A percentile compares a stretch with the other conserved stretches of the same genome.
phyloP scores from a whole-genome alignment of 2,797 vertebrate species.

The Aldrovandia affinis region DNA sequence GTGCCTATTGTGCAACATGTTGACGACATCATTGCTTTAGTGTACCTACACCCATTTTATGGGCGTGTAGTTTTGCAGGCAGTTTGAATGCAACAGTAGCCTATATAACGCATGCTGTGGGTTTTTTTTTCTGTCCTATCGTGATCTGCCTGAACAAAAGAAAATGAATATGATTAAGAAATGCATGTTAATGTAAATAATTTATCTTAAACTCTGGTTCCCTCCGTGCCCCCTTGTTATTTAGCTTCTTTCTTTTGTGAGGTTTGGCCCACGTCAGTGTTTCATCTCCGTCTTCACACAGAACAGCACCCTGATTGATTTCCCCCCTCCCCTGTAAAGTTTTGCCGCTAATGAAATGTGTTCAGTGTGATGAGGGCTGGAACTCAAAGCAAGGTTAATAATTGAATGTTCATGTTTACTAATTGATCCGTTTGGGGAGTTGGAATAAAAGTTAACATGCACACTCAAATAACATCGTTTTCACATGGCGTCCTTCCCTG shows the following conservation, averaged over 20 bases:
- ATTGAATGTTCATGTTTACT: constrained; percentile 83
- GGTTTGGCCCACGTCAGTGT: constrained; percentile 86
- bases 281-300: constrained; percentile 70
- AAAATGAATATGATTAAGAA: too few relatives aligned
- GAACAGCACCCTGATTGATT: constrained; percentile 48
- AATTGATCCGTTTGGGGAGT: constrained; percentile 83
- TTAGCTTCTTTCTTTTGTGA: background rate
- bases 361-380: constrained; percentile 72
- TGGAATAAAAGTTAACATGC: constrained; percentile 77
- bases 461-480: constrained; percentile 70
- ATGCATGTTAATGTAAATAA: too few relatives aligned
- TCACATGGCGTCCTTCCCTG: constrained; percentile 82
- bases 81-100: background rate
- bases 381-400: constrained; percentile 83
- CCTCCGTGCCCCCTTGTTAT: too few relatives aligned
- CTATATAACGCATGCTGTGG: background rate
- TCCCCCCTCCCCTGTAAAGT: constrained; percentile 37
- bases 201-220: too few relatives aligned
- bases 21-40: constrained; percentile 81
- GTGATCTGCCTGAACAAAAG: too few relatives aligned
- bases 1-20: constrained; percentile 84
- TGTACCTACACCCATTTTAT: background rate
- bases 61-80: background rate
- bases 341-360: constrained; percentile 72
- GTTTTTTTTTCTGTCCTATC: background rate